Evolutionary conservation across 2,797 vertebrate genomes (phyloP).

Genomic region (Sternarchorhynchus goeldii): DNA sequence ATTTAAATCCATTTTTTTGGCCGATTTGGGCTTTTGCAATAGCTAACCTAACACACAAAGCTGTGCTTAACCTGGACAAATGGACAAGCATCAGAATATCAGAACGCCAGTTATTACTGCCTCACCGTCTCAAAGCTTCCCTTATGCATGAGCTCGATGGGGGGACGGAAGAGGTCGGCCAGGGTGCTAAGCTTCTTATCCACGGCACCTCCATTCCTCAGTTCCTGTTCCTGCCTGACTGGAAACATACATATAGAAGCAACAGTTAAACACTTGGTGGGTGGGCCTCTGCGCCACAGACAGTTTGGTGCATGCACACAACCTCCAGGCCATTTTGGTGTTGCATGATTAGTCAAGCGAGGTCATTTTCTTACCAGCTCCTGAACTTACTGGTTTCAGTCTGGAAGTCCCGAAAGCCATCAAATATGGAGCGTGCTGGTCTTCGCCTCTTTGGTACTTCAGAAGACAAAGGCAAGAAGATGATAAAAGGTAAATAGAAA

Average conservation of each 20-base stretch:
- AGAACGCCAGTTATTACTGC: slow-evolving; percentile 1
- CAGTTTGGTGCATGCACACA: too few species aligned
- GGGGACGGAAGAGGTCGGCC: slow-evolving; percentile 97
- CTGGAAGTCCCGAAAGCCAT: slow-evolving; percentile 98
- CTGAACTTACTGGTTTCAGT: slow-evolving; percentile 92
- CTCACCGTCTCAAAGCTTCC: slow-evolving; percentile 99
- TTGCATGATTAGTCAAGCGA: background rate
- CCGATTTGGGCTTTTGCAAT: background rate
- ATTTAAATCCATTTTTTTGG: too few species aligned
- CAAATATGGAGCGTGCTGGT: slow-evolving; percentile 97
- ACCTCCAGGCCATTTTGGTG: too few species aligned
- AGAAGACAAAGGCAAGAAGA: background rate
- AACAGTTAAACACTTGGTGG: background rate
- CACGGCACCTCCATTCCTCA: slow-evolving; percentile 93
- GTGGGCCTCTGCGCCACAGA: too few species aligned
- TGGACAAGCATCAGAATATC: too few species aligned
- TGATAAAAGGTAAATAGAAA: slow-evolving; percentile 22
- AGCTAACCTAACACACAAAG: background rate
- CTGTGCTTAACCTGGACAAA: background rate
- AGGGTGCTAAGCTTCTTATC: slow-evolving; percentile 98
- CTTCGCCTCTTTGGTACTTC: slow-evolving; percentile 95
- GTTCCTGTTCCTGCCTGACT: slow-evolving; percentile 99
- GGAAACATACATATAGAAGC: slow-evolving; percentile 7
- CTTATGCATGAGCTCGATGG: slow-evolving; percentile 99
- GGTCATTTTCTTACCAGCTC: background rate